Conservation (phyloP, 2,113 vertebrate genomes). For the Diphyllodes magnificus region DNA sequence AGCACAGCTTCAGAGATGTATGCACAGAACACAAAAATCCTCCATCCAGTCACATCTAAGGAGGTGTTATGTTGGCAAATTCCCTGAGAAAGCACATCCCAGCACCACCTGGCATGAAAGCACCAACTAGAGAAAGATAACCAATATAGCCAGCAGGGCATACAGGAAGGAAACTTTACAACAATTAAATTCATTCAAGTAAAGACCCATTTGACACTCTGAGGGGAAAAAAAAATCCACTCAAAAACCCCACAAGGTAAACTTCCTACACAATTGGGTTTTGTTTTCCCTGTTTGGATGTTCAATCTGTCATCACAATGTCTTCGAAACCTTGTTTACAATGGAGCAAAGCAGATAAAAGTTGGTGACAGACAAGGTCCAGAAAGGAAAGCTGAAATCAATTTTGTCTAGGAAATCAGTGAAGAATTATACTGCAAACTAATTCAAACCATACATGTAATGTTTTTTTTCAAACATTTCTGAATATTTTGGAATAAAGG, state of each 20-base stretch:
- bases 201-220: background rate
- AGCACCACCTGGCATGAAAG: background rate
- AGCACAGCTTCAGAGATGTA: background rate
- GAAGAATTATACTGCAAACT: background rate
- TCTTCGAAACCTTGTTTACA: conserved; percentile 28
- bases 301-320: background rate
- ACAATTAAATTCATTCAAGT: background rate
- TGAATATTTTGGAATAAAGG: background rate
- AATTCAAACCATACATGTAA: background rate
- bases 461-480: background rate
- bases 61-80: background rate
- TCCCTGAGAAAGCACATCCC: background rate
- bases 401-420: background rate
- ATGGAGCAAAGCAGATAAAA: conserved; percentile 3
- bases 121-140: background rate
- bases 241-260: background rate
- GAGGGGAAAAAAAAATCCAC: accelerated
- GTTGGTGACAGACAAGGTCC: conserved; percentile 19
- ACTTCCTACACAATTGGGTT: background rate
- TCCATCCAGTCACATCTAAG: background rate
- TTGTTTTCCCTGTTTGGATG: conserved; percentile 21
- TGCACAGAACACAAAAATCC: background rate
- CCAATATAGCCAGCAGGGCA: background rate
- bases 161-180: background rate
- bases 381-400: background rate